Conservation (phyloP, 2,797 vertebrate species). For the Acanthurus tractus region DNA sequence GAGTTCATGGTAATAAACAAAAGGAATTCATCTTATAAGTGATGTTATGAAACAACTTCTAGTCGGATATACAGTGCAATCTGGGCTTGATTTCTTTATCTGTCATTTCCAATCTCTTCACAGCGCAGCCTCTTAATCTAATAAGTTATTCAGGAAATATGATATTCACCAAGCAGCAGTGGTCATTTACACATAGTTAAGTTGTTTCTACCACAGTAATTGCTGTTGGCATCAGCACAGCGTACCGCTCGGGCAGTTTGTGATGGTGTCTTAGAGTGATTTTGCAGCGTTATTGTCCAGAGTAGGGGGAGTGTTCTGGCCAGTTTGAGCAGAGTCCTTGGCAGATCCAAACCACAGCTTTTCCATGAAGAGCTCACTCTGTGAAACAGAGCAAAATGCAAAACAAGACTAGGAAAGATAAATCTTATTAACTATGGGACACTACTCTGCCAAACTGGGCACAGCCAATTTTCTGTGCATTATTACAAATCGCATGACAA, state of each 20-base stretch:
- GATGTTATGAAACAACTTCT: conserved; percentile 57
- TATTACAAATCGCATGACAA: conserved; percentile 30
- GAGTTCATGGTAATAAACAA: conserved; percentile 68
- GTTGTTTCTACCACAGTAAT: conserved; percentile 76
- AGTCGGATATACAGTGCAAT: conserved; percentile 55
- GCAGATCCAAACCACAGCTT: conserved; percentile 48
- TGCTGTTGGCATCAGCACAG: conserved; percentile 74
- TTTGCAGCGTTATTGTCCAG: conserved; percentile 60
- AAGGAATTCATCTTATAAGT: conserved; percentile 67
- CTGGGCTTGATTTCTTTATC: conserved; percentile 68
- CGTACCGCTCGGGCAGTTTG: conserved; percentile 62
- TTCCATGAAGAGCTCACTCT: conserved; percentile 59
- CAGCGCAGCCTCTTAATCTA: conserved; percentile 69
- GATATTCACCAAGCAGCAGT: conserved; percentile 74
- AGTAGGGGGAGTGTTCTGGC: conserved; percentile 37
- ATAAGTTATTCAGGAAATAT: conserved; percentile 77
- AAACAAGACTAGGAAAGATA: conserved; percentile 53
- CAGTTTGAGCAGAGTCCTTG: conserved; percentile 43
- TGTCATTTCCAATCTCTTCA: conserved; percentile 70
- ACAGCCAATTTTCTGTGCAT: conserved; percentile 37
- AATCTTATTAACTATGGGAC: conserved; percentile 38
- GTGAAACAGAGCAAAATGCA: conserved; percentile 47
- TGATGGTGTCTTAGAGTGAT: conserved; percentile 58
- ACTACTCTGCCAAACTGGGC: conserved; percentile 40
- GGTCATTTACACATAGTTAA: conserved; percentile 82